These are phyloP conservation scores for Cantharis rustica DNA, from an alignment of 2,888 invertebrate genomes.

Conservation along the genomic window DNA sequence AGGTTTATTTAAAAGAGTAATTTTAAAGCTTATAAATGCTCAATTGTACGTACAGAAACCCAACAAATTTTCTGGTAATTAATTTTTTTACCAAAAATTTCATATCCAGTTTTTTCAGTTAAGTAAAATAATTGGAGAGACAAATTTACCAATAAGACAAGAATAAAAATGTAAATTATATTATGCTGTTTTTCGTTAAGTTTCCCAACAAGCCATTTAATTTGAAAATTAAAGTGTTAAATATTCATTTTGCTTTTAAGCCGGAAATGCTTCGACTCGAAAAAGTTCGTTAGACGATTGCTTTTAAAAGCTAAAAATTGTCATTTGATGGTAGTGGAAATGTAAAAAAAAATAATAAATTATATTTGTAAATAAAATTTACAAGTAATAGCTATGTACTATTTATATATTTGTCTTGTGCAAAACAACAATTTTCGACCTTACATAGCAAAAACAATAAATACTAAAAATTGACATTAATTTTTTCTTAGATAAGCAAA, in stretches of 20 bases:
- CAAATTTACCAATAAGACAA: not conserved
- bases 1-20: not conserved
- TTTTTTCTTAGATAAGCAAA: not conserved
- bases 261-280: not conserved
- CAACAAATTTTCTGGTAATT: not conserved
- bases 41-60: not conserved
- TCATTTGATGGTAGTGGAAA: not conserved
- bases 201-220: not conserved
- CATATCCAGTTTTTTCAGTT: too few relatives aligned
- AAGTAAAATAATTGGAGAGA: too few relatives aligned
- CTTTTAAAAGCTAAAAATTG: not conserved
- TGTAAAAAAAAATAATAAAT: not conserved
- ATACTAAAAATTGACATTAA: not conserved
- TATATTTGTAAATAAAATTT: not conserved
- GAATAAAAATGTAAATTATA: too few relatives aligned
- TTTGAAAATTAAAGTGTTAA: not conserved
- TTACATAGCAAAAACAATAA: not conserved
- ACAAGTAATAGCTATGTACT: not conserved
- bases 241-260: not conserved
- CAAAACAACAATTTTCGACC: not conserved
- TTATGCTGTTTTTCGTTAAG: not conserved
- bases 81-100: too few relatives aligned
- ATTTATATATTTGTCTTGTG: not conserved
- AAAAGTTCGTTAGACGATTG: not conserved
- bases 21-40: not conserved